phyloP scores from a whole-genome alignment of 2,113 vertebrate species.

The Chiloscyllium plagiosum region DNA sequence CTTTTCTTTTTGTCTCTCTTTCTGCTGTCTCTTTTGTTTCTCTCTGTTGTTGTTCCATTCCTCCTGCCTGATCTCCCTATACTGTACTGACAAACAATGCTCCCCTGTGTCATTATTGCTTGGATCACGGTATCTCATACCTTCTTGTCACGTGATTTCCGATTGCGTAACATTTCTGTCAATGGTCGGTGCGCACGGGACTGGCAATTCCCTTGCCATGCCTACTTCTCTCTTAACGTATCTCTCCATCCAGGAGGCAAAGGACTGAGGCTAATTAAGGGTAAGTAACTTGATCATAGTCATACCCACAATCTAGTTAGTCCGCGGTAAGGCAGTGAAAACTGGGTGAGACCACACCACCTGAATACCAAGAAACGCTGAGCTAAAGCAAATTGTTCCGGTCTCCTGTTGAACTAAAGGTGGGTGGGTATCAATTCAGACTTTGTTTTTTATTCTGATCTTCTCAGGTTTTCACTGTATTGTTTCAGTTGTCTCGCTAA shows the following conservation, averaged over 20 bases:
- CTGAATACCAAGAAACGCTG: not conserved
- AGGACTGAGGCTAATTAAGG: conserved; percentile 71
- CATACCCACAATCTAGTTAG: not conserved
- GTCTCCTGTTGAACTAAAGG: not conserved
- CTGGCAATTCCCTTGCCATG: conserved; percentile 17
- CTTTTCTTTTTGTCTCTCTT: not conserved
- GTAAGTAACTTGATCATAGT: conserved; percentile 65
- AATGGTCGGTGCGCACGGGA: not conserved
- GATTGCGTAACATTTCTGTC: not conserved
- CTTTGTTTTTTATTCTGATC: not conserved
- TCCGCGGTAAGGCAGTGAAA: not conserved
- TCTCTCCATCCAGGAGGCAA: conserved; percentile 56
- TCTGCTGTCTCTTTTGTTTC: not conserved
- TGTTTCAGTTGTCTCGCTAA: not conserved
- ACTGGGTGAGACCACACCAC: not conserved
- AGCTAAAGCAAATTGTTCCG: not conserved
- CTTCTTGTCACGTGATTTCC: conserved; percentile 29
- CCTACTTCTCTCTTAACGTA: conserved; percentile 6
- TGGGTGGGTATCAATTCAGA: not conserved
- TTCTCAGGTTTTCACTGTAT: conserved; percentile 16
- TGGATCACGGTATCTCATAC: conserved; percentile 40
- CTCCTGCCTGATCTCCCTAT: not conserved
- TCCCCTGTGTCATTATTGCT: conserved; percentile 40
- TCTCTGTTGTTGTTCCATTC: conserved; percentile 22
- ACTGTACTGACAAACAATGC: conserved; percentile 29